phyloP scores from a whole-genome alignment of 1,140 invertebrate species.

The Cephus cinctus region DNA sequence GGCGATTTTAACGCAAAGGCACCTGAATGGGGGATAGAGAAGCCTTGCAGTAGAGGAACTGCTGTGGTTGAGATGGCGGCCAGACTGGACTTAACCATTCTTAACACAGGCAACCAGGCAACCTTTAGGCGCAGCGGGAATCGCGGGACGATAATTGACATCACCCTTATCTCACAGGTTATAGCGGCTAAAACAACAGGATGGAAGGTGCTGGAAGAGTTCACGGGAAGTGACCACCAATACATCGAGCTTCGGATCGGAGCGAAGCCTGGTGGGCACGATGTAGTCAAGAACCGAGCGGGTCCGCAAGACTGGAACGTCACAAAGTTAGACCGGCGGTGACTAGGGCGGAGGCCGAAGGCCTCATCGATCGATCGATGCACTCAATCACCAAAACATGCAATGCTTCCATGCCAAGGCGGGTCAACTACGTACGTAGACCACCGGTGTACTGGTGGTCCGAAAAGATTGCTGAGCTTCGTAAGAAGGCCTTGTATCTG shows the following conservation, averaged over 20 bases:
- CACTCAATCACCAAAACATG: neutral
- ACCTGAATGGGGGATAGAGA: constrained; percentile 21
- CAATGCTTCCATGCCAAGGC: constrained; percentile 1
- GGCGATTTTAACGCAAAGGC: constrained; percentile 27
- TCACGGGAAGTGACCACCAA: constrained; percentile 35
- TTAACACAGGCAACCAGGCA: constrained; percentile 13
- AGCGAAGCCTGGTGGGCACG: neutral
- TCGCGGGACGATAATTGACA: constrained; percentile 14
- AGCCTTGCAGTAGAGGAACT: constrained; percentile 15
- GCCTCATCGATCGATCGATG: constrained; percentile 7
- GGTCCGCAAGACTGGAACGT: no score
- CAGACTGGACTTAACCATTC: constrained; percentile 15
- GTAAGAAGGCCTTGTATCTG: constrained; percentile 18
- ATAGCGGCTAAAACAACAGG: no score
- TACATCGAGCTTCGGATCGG: constrained; percentile 24
- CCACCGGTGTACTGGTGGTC: constrained; percentile 39
- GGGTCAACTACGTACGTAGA: no score
- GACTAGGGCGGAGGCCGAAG: constrained; percentile 3
- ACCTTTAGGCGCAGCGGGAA: constrained; percentile 17
- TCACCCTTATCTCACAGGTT: no score
- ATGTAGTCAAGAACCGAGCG: no score
- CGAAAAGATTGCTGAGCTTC: constrained; percentile 26
- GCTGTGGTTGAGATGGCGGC: constrained; percentile 21
- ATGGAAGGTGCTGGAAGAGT: constrained; percentile 21
- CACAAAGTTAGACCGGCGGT: no score